These are phyloP conservation scores for Drosophila kurseongensis DNA, from an alignment of 1,140 invertebrate genomes.

Conservation along the genomic window DNA sequence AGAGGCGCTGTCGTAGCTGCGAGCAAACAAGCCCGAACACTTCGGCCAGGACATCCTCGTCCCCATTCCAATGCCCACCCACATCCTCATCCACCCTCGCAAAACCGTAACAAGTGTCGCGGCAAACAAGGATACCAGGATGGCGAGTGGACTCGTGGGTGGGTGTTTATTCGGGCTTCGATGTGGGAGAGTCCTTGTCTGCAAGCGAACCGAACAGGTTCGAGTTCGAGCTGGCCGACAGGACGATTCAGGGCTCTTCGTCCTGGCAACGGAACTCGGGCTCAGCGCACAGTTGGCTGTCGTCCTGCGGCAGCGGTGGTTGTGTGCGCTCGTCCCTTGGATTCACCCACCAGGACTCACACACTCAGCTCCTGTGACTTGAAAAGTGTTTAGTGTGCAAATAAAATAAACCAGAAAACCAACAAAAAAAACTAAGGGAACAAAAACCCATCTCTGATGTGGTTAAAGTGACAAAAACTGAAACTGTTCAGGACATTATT, in stretches of 20 bases:
- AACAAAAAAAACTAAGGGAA: slow-evolving; percentile 5
- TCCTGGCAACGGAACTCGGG: slow-evolving; percentile 21
- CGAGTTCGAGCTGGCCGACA: slow-evolving; percentile 34
- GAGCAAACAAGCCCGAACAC: slow-evolving; percentile 52
- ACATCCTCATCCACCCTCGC: slow-evolving; percentile 1
- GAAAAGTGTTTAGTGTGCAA: slow-evolving; percentile 46
- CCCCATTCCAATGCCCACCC: background rate
- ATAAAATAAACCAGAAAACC: background rate
- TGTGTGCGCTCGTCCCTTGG: slow-evolving; percentile 70
- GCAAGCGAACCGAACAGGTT: slow-evolving; percentile 56
- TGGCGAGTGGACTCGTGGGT: background rate
- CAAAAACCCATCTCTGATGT: slow-evolving; percentile 10
- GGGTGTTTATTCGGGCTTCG: background rate
- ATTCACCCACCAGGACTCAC: slow-evolving; percentile 28
- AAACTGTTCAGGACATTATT: slow-evolving; percentile 41
- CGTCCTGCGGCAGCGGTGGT: slow-evolving; percentile 76
- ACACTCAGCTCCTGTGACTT: slow-evolving; percentile 32
- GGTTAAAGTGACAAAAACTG: slow-evolving; percentile 39
- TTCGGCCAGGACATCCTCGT: slow-evolving; percentile 13
- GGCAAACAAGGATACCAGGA: slow-evolving; percentile 56
- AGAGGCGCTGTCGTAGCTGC: slow-evolving; percentile 26
- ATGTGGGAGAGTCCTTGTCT: slow-evolving; percentile 13
- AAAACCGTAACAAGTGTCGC: slow-evolving; percentile 75
- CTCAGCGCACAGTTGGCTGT: slow-evolving; percentile 75
- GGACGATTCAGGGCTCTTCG: slow-evolving; percentile 21